Evolutionary conservation across 2,888 invertebrate species (phyloP).

Genomic region (Leucoptera coffeella): DNA sequence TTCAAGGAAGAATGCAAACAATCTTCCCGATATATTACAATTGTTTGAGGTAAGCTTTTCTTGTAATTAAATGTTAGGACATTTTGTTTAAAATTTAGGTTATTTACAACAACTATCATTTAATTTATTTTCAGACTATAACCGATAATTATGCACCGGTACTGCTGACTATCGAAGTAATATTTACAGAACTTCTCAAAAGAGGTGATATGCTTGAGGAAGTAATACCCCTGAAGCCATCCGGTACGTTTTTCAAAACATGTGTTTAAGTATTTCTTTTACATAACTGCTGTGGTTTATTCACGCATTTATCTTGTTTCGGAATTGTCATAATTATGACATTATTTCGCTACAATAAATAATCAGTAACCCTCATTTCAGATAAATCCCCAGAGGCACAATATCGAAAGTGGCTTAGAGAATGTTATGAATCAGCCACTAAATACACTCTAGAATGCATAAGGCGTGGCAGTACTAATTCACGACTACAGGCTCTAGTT

Average conservation of each 20-base stretch:
- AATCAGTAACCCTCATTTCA: too few relatives aligned
- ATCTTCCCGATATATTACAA: constrained; percentile 60
- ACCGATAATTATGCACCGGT: constrained; percentile 48
- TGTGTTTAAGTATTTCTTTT: too few relatives aligned
- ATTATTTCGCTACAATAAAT: too few relatives aligned
- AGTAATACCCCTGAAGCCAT: constrained; percentile 52
- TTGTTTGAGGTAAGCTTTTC: constrained; percentile 59
- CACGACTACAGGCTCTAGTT: constrained; percentile 59
- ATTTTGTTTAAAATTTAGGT: too few relatives aligned
- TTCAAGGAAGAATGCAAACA: constrained; percentile 58
- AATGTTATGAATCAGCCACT: constrained; percentile 63
- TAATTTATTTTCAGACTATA: constrained; percentile 24
- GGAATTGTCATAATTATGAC: too few relatives aligned
- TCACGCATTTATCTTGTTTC: too few relatives aligned
- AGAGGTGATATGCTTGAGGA: constrained; percentile 60
- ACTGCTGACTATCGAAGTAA: constrained; percentile 63
- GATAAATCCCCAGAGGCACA: constrained; percentile 52
- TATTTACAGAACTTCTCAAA: constrained; percentile 63
- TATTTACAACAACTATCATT: too few relatives aligned
- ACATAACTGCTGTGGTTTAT: too few relatives aligned
- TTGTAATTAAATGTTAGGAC: too few relatives aligned
- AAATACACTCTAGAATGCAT: constrained; percentile 54
- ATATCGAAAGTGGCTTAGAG: constrained; percentile 62
- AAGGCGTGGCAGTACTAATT: constrained; percentile 34
- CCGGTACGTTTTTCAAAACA: too few relatives aligned